Percentiles rank a stretch among this genome's conserved stretches.
Conservation (phyloP, 2,797 vertebrate species). For the Coluber constrictor region DNA sequence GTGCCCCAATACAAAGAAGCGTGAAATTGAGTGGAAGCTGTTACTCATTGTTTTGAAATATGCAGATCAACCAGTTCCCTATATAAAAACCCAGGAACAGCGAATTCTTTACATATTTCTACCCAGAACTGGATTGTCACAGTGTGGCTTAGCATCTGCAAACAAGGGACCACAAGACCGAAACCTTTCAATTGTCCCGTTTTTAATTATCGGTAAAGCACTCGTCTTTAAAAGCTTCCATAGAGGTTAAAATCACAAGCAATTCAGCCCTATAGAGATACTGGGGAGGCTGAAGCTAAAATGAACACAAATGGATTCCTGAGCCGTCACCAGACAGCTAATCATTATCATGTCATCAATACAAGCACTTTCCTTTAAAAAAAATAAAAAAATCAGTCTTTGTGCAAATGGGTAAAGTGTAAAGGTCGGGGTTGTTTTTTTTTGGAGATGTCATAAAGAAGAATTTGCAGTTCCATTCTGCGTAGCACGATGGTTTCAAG, state of each 20-base stretch:
- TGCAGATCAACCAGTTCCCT: not conserved
- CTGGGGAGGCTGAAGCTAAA: not conserved
- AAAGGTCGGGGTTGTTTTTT: not conserved
- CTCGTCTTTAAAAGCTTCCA: not conserved
- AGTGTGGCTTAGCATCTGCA: not conserved
- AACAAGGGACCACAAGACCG: not conserved
- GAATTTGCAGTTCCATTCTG: not conserved
- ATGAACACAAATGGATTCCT: not conserved
- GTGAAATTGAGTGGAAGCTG: not conserved
- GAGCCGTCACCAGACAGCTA: not conserved
- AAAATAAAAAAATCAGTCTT: not conserved
- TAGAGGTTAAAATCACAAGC: not conserved
- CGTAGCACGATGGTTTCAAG: not conserved
- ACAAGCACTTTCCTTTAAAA: not conserved
- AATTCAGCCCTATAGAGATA: not conserved
- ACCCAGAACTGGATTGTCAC: not conserved
- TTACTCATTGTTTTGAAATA: not conserved
- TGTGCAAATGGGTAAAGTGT: not conserved
- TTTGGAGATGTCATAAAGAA: not conserved
- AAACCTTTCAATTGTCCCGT: not conserved
- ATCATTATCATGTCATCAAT: constrained; percentile 21
- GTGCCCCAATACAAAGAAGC: not conserved
- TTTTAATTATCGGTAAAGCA: not conserved
- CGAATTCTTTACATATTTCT: not conserved
- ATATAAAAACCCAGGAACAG: not conserved